Evolutionary conservation across 2,797 vertebrate genomes (phyloP).

Genomic region (Mus spretus): DNA sequence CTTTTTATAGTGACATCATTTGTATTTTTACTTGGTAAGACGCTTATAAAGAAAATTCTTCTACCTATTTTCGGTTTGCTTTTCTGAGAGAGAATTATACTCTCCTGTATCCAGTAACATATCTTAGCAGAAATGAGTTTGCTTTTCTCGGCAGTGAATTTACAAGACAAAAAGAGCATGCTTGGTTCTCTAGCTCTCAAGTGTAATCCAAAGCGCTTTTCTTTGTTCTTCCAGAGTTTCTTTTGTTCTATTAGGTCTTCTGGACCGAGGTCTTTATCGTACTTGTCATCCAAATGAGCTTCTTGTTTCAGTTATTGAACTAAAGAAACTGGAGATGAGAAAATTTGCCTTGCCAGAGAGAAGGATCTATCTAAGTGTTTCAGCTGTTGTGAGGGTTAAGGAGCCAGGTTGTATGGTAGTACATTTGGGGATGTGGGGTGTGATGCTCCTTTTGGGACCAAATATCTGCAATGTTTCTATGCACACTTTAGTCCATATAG

Average conservation of each 20-base stretch:
- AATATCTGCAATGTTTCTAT: background rate
- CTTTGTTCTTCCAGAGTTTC: conserved; percentile 25
- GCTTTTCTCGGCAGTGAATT: conserved; percentile 54
- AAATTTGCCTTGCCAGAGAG: conserved; percentile 2
- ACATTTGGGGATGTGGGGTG: background rate
- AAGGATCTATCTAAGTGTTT: conserved; percentile 15
- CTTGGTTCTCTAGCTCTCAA: background rate
- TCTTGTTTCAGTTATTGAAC: conserved; percentile 63
- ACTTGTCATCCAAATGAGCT: conserved; percentile 49
- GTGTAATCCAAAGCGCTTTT: background rate
- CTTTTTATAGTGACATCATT: conserved; percentile 55
- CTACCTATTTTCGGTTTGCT: conserved; percentile 49
- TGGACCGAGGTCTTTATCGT: conserved; percentile 34
- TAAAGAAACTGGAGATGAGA: background rate
- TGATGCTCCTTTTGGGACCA: background rate
- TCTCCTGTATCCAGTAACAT: background rate
- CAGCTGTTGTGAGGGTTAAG: conserved; percentile 22
- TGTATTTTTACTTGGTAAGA: conserved; percentile 35
- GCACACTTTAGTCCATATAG: background rate
- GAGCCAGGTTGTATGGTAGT: background rate
- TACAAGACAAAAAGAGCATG: conserved; percentile 45
- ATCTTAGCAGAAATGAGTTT: conserved; percentile 46
- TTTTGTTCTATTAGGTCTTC: conserved; percentile 45
- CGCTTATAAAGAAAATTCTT: background rate
- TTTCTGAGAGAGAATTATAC: conserved; percentile 37